phyloP scores from a whole-genome alignment of 2,113 vertebrate genomes.

The Tinamus guttatus region DNA sequence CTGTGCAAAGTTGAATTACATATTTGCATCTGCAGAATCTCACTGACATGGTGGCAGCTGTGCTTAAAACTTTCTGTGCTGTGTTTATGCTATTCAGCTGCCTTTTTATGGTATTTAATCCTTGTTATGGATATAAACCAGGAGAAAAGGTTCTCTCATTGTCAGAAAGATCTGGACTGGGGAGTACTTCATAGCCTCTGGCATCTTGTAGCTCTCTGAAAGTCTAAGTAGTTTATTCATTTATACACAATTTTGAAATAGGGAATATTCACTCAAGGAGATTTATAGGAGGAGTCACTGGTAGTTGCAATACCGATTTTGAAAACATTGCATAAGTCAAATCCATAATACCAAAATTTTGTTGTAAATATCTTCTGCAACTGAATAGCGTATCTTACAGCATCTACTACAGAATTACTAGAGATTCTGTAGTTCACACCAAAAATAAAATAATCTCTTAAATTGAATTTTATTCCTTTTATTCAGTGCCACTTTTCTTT shows the following conservation, averaged over 20 bases:
- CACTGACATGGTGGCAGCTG: neutral
- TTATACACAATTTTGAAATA: neutral
- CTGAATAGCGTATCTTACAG: neutral
- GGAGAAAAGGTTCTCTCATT: neutral
- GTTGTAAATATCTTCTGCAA: neutral
- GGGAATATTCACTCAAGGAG: neutral
- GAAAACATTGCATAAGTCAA: neutral
- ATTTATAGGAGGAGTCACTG: neutral
- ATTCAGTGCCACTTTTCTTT: neutral
- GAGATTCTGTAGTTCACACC: neutral
- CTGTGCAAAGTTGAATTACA: conserved; percentile 17
- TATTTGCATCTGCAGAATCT: neutral
- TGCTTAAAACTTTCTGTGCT: neutral
- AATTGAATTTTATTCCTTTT: neutral
- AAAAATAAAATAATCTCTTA: neutral
- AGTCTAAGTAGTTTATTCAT: neutral
- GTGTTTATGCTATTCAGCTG: neutral
- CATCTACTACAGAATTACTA: neutral
- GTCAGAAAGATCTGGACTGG: neutral
- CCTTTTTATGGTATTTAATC: neutral
- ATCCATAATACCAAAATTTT: neutral
- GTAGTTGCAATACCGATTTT: neutral
- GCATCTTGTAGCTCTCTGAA: neutral
- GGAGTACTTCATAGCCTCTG: neutral
- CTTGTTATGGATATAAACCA: neutral